These are phyloP conservation scores for Sebastes wilsoni DNA, from an alignment of 2,797 vertebrate species.

Conservation along the genomic window DNA sequence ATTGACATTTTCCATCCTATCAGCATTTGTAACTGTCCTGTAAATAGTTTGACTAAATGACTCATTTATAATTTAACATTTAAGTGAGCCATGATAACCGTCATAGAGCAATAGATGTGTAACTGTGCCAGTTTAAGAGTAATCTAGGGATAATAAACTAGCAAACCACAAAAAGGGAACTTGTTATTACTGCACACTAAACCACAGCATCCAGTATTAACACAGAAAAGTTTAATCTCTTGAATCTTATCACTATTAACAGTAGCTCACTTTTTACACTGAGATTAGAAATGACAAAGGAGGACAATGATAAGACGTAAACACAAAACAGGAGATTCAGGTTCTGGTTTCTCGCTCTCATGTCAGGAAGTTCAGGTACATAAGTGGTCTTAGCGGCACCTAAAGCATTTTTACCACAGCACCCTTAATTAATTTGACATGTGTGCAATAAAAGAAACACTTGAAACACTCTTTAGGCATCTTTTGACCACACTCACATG, in stretches of 20 bases:
- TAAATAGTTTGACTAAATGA: neutral
- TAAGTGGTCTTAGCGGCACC: neutral
- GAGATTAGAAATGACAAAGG: neutral
- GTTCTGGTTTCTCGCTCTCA: neutral
- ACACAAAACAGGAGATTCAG: neutral
- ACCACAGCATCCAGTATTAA: neutral
- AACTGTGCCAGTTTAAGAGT: neutral
- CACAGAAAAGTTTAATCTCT: neutral
- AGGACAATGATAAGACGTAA: neutral
- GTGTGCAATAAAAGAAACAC: neutral
- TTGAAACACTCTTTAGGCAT: neutral
- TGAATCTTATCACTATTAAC: neutral
- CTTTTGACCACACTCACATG: conserved; percentile 80
- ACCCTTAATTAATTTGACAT: neutral
- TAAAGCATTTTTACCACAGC: neutral
- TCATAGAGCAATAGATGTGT: neutral
- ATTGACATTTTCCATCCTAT: neutral
- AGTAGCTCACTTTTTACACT: neutral
- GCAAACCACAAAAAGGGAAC: neutral
- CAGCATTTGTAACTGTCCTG: neutral
- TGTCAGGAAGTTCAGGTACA: neutral
- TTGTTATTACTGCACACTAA: neutral
- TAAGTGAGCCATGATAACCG: neutral
- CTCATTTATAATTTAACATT: neutral
- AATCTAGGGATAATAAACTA: neutral